Conservation (phyloP, 2,888 invertebrate species). For the Melangyna quadrimaculata region DNA sequence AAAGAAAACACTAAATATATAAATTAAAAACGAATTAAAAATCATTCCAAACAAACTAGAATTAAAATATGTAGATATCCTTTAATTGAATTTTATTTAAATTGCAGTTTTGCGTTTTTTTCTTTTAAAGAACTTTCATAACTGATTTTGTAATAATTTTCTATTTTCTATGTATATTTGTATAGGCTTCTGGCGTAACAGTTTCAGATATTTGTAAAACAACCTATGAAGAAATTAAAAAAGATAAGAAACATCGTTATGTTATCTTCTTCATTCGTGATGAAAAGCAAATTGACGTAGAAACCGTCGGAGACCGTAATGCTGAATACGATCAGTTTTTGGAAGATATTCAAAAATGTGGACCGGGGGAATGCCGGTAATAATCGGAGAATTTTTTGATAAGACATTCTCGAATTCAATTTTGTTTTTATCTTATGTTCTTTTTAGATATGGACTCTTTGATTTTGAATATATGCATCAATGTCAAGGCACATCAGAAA, state of each 20-base stretch:
- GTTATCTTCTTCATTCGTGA: conserved; percentile 98
- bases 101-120: too few species aligned
- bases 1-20: too few species aligned
- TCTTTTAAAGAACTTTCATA: too few species aligned
- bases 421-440: background rate
- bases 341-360: conserved; percentile 94
- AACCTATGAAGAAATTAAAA: conserved; percentile 98
- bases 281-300: conserved; percentile 97
- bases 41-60: too few species aligned
- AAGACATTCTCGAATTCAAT: background rate
- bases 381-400: conserved; percentile 26
- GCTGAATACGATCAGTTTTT: conserved; percentile 97
- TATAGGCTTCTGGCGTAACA: conserved; percentile 97
- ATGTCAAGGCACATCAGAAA: conserved; percentile 97
- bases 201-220: conserved; percentile 97
- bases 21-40: too few species aligned
- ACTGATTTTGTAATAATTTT: background rate
- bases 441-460: conserved; percentile 92
- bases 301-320: conserved; percentile 93
- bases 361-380: conserved; percentile 95
- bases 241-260: conserved; percentile 98
- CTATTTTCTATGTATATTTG: conserved; percentile 55
- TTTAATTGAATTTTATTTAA: too few species aligned
- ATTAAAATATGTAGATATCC: too few species aligned
- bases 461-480: conserved; percentile 99